Percentiles rank a stretch among this genome's conserved stretches.
Evolutionary conservation across 2,113 vertebrate species (phyloP).

Genomic region (Cepphus grylle): DNA sequence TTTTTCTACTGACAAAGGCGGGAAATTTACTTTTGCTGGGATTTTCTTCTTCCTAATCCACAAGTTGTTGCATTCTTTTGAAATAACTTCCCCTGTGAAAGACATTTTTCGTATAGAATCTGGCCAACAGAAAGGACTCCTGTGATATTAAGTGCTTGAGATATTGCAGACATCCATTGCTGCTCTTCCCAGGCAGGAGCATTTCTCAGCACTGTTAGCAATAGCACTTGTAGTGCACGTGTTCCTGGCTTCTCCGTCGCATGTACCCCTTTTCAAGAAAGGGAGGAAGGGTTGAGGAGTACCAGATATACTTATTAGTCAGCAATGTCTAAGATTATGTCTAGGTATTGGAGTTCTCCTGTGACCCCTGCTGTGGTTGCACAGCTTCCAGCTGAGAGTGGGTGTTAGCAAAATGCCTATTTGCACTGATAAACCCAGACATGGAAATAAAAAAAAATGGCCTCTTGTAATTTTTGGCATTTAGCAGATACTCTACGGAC

Average conservation of each 20-base stretch:
- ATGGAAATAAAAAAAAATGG: background rate
- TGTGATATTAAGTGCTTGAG: background rate
- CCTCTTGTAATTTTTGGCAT: background rate
- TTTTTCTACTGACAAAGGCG: background rate
- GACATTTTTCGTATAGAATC: background rate
- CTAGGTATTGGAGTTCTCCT: background rate
- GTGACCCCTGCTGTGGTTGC: background rate
- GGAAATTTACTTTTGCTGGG: background rate
- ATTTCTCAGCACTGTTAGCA: background rate
- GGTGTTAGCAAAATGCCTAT: background rate
- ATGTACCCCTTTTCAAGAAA: background rate
- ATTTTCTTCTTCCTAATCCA: background rate
- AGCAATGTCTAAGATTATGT: background rate
- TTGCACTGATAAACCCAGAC: background rate
- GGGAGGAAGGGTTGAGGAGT: background rate
- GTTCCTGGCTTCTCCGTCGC: background rate
- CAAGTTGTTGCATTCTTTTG: background rate
- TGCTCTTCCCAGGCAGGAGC: background rate
- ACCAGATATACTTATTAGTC: background rate
- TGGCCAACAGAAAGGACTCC: background rate
- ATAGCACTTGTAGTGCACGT: accelerated
- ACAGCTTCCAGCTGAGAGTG: accelerated
- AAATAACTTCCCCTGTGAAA: background rate
- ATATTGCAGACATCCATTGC: background rate
- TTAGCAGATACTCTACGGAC: background rate